phyloP scores from a whole-genome alignment of 2,113 vertebrate species.

The Nibea coibor region DNA sequence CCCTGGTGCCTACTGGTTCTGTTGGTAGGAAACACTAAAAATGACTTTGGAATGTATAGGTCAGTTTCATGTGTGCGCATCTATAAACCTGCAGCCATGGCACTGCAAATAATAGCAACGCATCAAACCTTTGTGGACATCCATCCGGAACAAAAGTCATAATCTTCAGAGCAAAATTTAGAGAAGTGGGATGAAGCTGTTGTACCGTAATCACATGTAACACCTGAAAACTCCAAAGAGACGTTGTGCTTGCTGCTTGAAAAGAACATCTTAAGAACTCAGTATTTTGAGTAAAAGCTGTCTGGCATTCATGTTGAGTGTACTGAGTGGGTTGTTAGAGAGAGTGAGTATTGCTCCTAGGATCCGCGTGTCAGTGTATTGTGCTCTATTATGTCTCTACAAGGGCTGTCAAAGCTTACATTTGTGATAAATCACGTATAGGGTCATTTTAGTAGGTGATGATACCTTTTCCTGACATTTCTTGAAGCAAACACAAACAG shows the following conservation, averaged over 20 bases:
- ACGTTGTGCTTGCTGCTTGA: constrained; percentile 15
- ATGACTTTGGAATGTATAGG: too few species aligned
- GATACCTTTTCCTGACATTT: not conserved
- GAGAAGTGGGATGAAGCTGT: not conserved
- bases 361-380: not conserved
- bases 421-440: not conserved
- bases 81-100: not conserved
- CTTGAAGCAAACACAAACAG: not conserved
- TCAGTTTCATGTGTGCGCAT: not conserved
- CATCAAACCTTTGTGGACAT: not conserved
- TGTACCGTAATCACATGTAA: not conserved
- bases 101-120: not conserved
- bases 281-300: constrained; percentile 25
- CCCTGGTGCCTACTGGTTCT: too few species aligned
- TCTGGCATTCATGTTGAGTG: constrained; percentile 20
- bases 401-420: not conserved
- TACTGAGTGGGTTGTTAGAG: constrained; percentile 38
- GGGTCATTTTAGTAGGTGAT: not conserved
- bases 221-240: constrained; percentile 1
- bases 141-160: not conserved
- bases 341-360: constrained; percentile 24
- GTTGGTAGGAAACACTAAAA: too few species aligned
- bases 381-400: not conserved
- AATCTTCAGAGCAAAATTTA: not conserved
- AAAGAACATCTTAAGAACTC: constrained; percentile 13